Conservation (phyloP, 1,140 invertebrate genomes). For the Lerema accius region DNA sequence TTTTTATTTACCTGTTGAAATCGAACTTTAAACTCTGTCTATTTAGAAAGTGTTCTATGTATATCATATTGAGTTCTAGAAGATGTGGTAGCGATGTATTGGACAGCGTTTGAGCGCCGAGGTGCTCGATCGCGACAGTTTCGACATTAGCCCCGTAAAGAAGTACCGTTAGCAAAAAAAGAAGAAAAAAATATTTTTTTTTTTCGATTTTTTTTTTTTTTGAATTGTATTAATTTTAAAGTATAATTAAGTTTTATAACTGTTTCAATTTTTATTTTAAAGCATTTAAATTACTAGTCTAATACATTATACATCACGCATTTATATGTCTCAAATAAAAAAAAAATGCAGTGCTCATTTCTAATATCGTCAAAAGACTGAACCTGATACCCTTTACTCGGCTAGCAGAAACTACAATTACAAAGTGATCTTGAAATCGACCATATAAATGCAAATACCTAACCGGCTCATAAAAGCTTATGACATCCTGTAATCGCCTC, state of each 20-base stretch:
- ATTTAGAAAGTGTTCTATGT: too few relatives aligned
- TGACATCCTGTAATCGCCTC: background rate
- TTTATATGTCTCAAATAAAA: too few relatives aligned
- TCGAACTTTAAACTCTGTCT: too few relatives aligned
- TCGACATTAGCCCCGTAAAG: conserved; percentile 50
- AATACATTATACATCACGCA: too few relatives aligned
- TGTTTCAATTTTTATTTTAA: too few relatives aligned
- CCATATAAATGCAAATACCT: conserved; percentile 7
- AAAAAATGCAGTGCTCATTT: background rate
- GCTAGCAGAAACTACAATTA: background rate
- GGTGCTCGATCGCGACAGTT: conserved; percentile 72
- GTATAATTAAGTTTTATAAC: background rate
- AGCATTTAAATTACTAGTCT: too few relatives aligned
- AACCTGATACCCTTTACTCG: background rate
- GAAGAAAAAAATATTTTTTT: conserved; percentile 26
- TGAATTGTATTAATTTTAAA: too few relatives aligned
- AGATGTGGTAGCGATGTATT: conserved; percentile 44
- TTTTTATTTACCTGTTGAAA: too few relatives aligned
- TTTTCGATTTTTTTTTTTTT: too few relatives aligned
- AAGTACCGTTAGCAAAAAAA: conserved; percentile 48
- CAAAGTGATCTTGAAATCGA: background rate
- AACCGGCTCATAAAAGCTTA: background rate
- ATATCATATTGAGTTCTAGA: too few relatives aligned
- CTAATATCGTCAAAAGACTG: too few relatives aligned
- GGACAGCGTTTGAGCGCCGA: conserved; percentile 64